phyloP scores from a whole-genome alignment of 2,888 invertebrate species.

The Dicranocentrus wangi region DNA sequence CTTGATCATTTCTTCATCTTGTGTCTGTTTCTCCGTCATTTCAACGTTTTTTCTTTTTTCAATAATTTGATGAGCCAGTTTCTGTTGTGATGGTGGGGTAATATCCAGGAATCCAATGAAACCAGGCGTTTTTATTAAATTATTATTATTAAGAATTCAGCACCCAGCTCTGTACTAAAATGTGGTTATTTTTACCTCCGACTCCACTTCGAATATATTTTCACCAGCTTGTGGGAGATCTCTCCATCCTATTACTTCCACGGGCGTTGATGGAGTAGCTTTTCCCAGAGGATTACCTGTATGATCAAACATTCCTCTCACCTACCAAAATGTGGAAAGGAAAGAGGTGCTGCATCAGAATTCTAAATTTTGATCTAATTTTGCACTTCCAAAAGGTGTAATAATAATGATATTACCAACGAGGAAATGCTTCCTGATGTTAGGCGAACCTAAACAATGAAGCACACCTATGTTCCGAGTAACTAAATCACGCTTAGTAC shows the following conservation, averaged over 20 bases:
- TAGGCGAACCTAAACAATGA: too few relatives aligned
- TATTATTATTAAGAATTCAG: too few relatives aligned
- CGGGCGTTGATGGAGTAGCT: conserved; percentile 88
- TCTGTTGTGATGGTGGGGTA: conserved; percentile 76
- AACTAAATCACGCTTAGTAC: too few relatives aligned
- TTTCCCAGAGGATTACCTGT: conserved; percentile 80
- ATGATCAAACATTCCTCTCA: conserved; percentile 86
- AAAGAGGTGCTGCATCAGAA: too few relatives aligned
- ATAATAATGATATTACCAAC: too few relatives aligned
- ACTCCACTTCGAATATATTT: conserved; percentile 86
- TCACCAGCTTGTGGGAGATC: conserved; percentile 93
- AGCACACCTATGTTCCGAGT: too few relatives aligned
- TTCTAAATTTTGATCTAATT: too few relatives aligned
- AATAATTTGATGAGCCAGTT: conserved; percentile 82
- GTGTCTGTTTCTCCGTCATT: conserved; percentile 80
- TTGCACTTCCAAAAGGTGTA: too few relatives aligned
- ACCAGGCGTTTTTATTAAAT: too few relatives aligned
- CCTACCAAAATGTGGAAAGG: conserved; percentile 73
- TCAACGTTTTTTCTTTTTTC: conserved; percentile 80
- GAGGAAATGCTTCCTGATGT: too few relatives aligned
- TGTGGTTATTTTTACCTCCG: conserved; percentile 80
- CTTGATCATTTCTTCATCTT: conserved; percentile 80
- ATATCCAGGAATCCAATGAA: too few relatives aligned
- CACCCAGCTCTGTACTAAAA: too few relatives aligned
- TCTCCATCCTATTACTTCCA: conserved; percentile 92